These are phyloP conservation scores for Isaurus tuberculatus DNA, from an alignment of 92 coral and sea anemone species.

Conservation along the genomic window DNA sequence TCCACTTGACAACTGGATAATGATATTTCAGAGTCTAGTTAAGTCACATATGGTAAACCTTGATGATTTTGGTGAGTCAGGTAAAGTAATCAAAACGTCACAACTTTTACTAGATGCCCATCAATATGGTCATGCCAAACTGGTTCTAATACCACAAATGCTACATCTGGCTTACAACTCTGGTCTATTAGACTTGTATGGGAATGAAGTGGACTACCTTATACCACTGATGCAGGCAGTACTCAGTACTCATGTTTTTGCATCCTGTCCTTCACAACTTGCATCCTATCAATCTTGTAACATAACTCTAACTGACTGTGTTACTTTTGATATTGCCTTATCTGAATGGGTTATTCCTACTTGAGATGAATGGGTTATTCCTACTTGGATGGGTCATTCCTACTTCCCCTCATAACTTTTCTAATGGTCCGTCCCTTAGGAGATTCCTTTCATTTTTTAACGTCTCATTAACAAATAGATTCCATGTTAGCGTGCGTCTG, in stretches of 20 bases:
- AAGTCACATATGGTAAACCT: neutral
- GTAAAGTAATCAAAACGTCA: neutral
- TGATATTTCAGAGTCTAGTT: neutral
- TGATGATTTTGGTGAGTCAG: neutral
- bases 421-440: too few species aligned
- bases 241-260: neutral
- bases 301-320: neutral
- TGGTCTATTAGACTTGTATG: neutral
- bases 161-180: neutral
- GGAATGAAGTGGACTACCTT: neutral
- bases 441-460: too few species aligned
- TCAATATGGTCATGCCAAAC: neutral
- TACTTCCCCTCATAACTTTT: too few species aligned
- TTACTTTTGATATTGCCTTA: neutral
- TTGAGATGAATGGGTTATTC: too few species aligned
- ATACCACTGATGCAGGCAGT: neutral
- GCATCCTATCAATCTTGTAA: neutral
- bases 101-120: neutral
- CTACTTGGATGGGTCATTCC: too few species aligned
- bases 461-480: too few species aligned
- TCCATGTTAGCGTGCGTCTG: too few species aligned
- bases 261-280: neutral
- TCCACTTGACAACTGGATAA: neutral
- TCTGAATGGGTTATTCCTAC: slow-evolving; percentile 8
- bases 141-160: neutral